A percentile compares a stretch with the other conserved stretches of the same genome.
Evolutionary conservation across 1,140 invertebrate genomes (phyloP).

Genomic region (Sycophila sp.): DNA sequence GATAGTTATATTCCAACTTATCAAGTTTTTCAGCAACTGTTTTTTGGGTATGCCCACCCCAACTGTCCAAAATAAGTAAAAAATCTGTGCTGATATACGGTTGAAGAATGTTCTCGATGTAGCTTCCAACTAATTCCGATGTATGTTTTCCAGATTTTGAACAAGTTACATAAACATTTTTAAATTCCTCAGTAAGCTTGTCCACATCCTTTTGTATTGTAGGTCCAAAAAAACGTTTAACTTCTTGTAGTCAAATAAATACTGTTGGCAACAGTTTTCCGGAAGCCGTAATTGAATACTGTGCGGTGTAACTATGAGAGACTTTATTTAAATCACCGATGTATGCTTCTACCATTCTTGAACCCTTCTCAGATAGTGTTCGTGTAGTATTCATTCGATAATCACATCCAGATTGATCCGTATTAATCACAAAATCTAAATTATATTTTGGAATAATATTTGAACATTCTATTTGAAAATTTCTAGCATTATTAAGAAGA

Average conservation of each 20-base stretch:
- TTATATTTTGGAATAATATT: not conserved
- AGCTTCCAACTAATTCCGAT: not conserved
- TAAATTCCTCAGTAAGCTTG: not conserved
- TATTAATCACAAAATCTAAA: not conserved
- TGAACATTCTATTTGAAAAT: not conserved
- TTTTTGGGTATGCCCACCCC: conserved; percentile 1
- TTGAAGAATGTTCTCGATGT: no score
- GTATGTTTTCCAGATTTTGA: not conserved
- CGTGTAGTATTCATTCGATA: not conserved
- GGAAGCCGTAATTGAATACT: not conserved
- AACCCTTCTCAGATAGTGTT: not conserved
- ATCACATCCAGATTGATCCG: not conserved
- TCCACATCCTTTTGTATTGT: not conserved
- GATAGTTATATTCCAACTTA: not conserved
- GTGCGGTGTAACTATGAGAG: not conserved
- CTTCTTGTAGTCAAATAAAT: not conserved
- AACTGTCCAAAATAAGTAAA: not conserved
- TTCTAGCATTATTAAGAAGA: not conserved
- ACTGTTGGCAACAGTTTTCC: not conserved
- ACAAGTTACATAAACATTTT: not conserved
- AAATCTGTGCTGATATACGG: not conserved
- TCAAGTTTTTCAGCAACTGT: not conserved
- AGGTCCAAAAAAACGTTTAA: not conserved
- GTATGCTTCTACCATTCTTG: not conserved
- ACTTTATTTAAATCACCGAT: conserved; percentile 5